Evolutionary conservation across 2,888 invertebrate species (phyloP).

Genomic region (Dinocampus coccinellae): DNA sequence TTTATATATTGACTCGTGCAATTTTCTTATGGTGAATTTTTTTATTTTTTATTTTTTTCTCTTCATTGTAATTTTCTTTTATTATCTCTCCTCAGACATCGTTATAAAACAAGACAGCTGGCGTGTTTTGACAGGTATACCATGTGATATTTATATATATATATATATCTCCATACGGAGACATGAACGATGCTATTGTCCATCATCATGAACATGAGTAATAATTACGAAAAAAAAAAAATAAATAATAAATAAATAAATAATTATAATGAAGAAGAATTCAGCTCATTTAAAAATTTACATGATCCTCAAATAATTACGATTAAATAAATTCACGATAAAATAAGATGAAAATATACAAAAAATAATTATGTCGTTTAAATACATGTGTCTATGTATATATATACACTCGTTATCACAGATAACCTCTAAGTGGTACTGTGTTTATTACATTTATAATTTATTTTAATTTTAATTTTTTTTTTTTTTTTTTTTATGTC

Average conservation of each 20-base stretch:
- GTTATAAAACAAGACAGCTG: constrained; percentile 22
- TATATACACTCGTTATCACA: background rate
- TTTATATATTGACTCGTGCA: background rate
- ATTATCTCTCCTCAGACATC: constrained; percentile 14
- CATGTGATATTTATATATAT: background rate
- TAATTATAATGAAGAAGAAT: no score
- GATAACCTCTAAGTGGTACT: background rate
- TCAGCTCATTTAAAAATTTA: background rate
- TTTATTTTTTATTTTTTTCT: constrained; percentile 13
- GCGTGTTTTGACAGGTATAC: constrained; percentile 26
- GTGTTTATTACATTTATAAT: background rate
- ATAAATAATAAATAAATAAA: no score
- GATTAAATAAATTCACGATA: background rate
- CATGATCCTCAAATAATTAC: background rate
- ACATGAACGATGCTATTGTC: background rate
- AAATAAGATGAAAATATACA: background rate
- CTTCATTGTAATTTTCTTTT: background rate
- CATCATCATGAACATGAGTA: background rate
- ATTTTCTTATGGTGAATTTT: constrained; percentile 3
- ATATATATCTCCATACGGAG: background rate
- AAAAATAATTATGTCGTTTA: background rate
- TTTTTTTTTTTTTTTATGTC: background rate
- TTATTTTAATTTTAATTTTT: background rate
- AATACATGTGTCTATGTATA: background rate
- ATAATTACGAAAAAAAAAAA: background rate